phyloP scores from a whole-genome alignment of 2,113 vertebrate species.

The Notothenia rossii region DNA sequence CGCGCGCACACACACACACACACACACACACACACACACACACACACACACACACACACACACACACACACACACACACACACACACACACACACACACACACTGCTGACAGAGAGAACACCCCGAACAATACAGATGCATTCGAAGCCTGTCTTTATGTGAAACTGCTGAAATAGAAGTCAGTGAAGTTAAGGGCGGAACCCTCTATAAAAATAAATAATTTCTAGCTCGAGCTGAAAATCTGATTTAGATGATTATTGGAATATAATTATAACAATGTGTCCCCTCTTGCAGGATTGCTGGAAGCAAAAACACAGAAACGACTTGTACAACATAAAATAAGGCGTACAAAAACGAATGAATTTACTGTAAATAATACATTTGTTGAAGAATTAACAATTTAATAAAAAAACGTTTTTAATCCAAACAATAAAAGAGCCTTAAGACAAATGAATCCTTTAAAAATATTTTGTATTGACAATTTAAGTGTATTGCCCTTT shows the following conservation, averaged over 20 bases:
- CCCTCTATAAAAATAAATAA: background rate
- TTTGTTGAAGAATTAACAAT: too few relatives aligned
- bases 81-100: background rate
- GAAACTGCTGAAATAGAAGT: background rate
- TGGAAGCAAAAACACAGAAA: background rate
- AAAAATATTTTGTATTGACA: background rate
- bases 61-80: background rate
- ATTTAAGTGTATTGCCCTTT: too few relatives aligned
- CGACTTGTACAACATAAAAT: background rate
- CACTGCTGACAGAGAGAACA: background rate
- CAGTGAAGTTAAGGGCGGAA: slow-evolving; percentile 1
- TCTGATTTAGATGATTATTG: background rate
- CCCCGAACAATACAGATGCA: background rate
- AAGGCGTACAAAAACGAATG: too few relatives aligned
- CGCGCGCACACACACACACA: slow-evolving; percentile 3
- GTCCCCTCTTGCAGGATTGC: background rate
- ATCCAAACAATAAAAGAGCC: background rate
- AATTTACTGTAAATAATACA: background rate
- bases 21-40: background rate
- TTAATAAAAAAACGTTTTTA: background rate
- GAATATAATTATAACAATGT: background rate
- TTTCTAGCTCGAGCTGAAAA: background rate
- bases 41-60: background rate
- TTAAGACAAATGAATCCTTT: background rate
- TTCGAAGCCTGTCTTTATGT: background rate